phyloP scores from a whole-genome alignment of 2,113 vertebrate genomes.

The Corydoras sp. region DNA sequence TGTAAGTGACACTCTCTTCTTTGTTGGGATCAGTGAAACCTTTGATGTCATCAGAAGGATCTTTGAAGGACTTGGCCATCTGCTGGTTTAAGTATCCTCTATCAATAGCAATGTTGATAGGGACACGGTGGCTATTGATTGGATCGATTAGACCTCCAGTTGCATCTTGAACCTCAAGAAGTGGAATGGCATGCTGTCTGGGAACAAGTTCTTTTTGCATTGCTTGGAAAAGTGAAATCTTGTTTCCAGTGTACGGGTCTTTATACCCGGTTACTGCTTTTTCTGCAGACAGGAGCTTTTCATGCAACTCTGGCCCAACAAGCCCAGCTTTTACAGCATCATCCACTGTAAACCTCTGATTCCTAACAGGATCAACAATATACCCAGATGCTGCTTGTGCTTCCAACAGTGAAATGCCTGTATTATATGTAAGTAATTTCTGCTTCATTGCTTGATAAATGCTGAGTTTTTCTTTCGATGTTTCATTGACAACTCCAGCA shows the following conservation, averaged over 20 bases:
- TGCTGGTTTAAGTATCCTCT: constrained; percentile 73
- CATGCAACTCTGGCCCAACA: constrained; percentile 76
- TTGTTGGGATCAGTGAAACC: constrained; percentile 80
- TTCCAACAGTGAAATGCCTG: constrained; percentile 77
- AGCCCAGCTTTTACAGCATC: constrained; percentile 82
- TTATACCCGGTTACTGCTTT: constrained; percentile 82
- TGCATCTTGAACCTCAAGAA: constrained; percentile 73
- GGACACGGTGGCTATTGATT: constrained; percentile 74
- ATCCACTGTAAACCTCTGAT: constrained; percentile 73
- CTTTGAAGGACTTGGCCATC: constrained; percentile 65
- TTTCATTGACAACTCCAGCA: constrained; percentile 75
- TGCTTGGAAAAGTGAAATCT: constrained; percentile 87
- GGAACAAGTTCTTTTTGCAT: constrained; percentile 74
- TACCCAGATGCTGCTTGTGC: constrained; percentile 92
- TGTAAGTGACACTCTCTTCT: constrained; percentile 74
- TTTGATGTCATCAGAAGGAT: constrained; percentile 75
- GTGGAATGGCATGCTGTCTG: constrained; percentile 68
- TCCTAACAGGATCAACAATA: constrained; percentile 73
- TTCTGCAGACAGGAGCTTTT: constrained; percentile 82
- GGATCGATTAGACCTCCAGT: constrained; percentile 80
- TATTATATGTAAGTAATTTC: constrained; percentile 73
- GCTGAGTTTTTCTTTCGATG: constrained; percentile 79
- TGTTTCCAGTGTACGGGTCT: constrained; percentile 77
- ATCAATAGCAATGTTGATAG: constrained; percentile 72
- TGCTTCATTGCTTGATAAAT: constrained; percentile 89